These are phyloP conservation scores for Rhagologus leucostigma DNA, from an alignment of 2,113 vertebrate genomes.

Conservation along the genomic window DNA sequence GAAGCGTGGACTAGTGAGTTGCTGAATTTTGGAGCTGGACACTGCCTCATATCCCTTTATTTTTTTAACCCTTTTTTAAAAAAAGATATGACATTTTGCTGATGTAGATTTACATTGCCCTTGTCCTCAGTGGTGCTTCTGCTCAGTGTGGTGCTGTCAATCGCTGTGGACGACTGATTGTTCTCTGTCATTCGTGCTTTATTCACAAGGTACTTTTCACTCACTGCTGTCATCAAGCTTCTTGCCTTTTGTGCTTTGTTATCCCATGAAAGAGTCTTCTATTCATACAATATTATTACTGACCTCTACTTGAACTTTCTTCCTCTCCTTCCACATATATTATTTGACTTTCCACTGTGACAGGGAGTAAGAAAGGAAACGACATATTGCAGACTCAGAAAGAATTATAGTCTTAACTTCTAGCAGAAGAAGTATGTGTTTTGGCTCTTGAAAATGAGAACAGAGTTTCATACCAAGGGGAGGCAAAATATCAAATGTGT, in stretches of 20 bases:
- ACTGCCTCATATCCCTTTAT: background rate
- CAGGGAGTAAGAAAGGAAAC: background rate
- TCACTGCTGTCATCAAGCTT: background rate
- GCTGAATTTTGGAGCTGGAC: background rate
- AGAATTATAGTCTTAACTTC: slow-evolving; percentile 15
- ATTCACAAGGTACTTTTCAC: background rate
- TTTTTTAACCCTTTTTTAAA: background rate
- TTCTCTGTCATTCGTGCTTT: background rate
- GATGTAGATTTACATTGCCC: background rate
- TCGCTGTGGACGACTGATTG: background rate
- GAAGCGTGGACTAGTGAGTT: background rate
- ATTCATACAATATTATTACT: background rate
- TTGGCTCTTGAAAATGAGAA: slow-evolving; percentile 30
- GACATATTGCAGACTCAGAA: background rate
- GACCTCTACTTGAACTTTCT: slow-evolving; percentile 35
- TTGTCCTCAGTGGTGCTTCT: background rate
- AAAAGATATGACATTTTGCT: background rate
- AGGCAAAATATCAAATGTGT: slow-evolving; percentile 12
- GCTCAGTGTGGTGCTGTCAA: background rate
- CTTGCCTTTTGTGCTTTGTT: background rate
- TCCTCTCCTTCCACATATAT: background rate
- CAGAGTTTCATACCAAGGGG: background rate
- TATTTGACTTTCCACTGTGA: slow-evolving; percentile 33
- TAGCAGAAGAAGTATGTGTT: background rate
- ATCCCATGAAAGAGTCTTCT: background rate